Evolutionary conservation across 2,797 vertebrate genomes (phyloP), one percentile per base, ranked within the genome.

Genomic region (Nannoperca australis): DNA sequence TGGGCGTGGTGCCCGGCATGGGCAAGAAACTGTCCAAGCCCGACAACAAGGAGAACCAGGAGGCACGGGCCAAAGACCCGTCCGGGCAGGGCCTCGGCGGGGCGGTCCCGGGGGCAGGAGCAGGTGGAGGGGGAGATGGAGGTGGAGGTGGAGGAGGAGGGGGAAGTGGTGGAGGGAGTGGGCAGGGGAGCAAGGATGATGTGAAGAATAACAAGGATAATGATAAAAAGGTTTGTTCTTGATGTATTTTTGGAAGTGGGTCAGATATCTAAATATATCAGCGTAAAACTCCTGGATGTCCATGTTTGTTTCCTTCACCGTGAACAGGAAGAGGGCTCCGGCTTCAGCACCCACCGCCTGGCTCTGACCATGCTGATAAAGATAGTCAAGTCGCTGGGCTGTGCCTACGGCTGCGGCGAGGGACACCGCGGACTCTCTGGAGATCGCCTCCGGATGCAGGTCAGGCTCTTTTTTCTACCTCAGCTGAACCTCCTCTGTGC

Each of bases 341-440:
- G 95, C 30, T 79, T 97, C 54, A 98, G 97, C 91, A 94, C 97
- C 38, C 98, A 99, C 93, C 97, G 96, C 77, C 91, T 99, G 85
- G 97, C 98, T 66, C 95, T 99, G 70, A 98, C 97, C 84, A 99
- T 99, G 98, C 96, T 99, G n/a, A 99, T 99, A 81, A 99, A 98
- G 95, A 98, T 99, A 53, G 98, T 99, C 7, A 99, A 99, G 89
- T 99, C 98, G 24, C 90, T 99, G 86, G 98, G 98, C 17, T 99
- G 98, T 78, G 98, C 98, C 15, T 98, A 98, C 77, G 98, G 98
- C 79, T 99, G 98, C 36, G 98, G 98, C 10, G 98, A 99, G 92
- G 98, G 98, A 68, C 98, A 99, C 65, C 97, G 98, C 2, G 98
- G 98, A 27, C 95, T 99, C 78, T 99, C 98, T 12, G 98, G 98